Evolutionary conservation across 2,113 vertebrate species (phyloP).

Genomic region (chimpanzee (Pan troglodytes)): DNA sequence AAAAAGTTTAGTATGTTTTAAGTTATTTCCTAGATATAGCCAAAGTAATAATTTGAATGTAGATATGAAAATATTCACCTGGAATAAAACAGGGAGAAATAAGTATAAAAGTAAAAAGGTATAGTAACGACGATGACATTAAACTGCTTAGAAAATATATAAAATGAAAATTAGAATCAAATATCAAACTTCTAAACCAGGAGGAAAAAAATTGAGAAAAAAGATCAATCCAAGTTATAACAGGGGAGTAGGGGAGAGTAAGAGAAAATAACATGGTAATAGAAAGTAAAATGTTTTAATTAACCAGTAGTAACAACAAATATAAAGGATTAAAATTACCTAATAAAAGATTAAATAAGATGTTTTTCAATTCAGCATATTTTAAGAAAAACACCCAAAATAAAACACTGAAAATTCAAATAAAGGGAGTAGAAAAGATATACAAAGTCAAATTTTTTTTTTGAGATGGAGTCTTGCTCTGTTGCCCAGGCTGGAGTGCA

Average conservation of each 20-base stretch:
- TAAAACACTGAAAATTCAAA: neutral
- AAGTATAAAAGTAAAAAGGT: neutral
- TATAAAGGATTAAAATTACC: neutral
- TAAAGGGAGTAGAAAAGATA: neutral
- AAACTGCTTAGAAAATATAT: neutral
- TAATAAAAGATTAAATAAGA: neutral
- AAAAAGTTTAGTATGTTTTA: neutral
- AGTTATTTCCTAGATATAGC: neutral
- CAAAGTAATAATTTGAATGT: constrained; percentile 5
- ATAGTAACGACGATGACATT: neutral
- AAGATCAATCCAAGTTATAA: neutral
- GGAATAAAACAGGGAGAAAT: neutral
- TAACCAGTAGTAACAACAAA: neutral
- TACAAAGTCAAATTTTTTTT: neutral
- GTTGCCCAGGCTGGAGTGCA: too few species aligned
- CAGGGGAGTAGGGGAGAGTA: neutral
- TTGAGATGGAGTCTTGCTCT: too few species aligned
- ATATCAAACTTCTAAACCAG: neutral
- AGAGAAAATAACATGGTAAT: neutral
- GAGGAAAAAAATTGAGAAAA: neutral
- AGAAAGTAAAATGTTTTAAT: neutral
- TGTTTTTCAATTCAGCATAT: neutral
- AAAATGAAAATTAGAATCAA: neutral
- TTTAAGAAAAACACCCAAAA: neutral
- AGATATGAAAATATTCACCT: neutral